A percentile compares a stretch with the other conserved stretches of the same genome.
Conservation (phyloP, 2,113 vertebrate species). For the Perccottus glenii region DNA sequence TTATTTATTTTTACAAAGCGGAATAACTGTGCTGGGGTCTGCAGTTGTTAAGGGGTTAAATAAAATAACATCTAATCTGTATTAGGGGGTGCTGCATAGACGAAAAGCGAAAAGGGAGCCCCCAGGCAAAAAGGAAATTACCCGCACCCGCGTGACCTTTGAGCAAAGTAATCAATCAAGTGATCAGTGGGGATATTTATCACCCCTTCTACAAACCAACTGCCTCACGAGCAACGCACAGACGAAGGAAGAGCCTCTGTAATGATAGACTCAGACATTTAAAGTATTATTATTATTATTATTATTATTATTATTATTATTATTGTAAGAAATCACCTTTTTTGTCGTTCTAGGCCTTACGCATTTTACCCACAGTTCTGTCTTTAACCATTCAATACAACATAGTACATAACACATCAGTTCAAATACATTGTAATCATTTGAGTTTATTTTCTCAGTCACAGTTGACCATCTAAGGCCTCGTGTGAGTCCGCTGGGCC, state of each 20-base stretch:
- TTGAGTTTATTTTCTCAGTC: conserved; percentile 23
- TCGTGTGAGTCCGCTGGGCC: conserved; percentile 7
- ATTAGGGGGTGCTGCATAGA: conserved; percentile 82
- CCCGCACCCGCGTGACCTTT: conserved; percentile 96
- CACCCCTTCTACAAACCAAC: conserved; percentile 88
- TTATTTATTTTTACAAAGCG: not conserved
- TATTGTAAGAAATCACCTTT: no score
- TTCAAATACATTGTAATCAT: not conserved
- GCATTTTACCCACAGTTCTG: not conserved
- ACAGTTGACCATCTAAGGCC: conserved; percentile 4
- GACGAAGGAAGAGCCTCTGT: conserved; percentile 2
- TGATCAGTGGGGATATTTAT: conserved; percentile 99
- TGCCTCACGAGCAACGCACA: conserved; percentile 57
- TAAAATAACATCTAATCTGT: conserved; percentile 87
- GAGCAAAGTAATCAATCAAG: conserved; percentile 99
- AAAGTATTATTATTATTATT: not conserved
- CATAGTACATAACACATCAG: no score
- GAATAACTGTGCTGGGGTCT: not conserved
- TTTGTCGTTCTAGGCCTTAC: not conserved
- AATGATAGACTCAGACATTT: not conserved
- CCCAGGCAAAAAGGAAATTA: conserved; percentile 98
- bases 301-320: conserved; percentile 10
- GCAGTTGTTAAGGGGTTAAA: conserved; percentile 79
- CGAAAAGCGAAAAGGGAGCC: conserved; percentile 98
- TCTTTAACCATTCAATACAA: not conserved